Percentiles rank a stretch among this genome's conserved stretches.
These are phyloP conservation scores for Drosophila sechellia DNA, from an alignment of 1,140 invertebrate genomes.

Conservation along the genomic window DNA sequence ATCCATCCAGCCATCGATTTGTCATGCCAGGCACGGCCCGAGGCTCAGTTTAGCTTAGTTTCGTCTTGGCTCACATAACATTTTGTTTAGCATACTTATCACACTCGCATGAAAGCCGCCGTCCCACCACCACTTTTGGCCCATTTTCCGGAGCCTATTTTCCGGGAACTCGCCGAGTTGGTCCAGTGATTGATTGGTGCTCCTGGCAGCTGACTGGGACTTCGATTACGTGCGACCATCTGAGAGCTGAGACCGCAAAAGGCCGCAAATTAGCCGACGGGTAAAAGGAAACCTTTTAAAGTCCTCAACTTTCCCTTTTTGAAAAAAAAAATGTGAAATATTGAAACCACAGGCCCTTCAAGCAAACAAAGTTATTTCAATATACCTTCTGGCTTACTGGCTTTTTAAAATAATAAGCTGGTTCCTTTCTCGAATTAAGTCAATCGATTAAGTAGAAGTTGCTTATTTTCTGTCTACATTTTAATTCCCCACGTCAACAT, in stretches of 20 bases:
- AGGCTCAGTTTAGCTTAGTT: conserved; percentile 21
- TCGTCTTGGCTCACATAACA: conserved; percentile 31
- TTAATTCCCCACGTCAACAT: background rate
- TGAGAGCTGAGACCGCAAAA: conserved; percentile 51
- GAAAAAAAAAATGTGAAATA: background rate
- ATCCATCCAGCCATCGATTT: conserved; percentile 55
- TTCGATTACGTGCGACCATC: conserved; percentile 57
- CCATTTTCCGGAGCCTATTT: conserved; percentile 8
- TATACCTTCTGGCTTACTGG: too few species aligned
- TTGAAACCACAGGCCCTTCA: background rate
- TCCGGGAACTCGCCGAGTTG: conserved; percentile 11
- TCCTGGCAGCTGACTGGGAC: conserved; percentile 37
- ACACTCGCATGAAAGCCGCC: conserved; percentile 16
- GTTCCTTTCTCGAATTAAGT: too few species aligned
- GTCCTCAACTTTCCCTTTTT: background rate
- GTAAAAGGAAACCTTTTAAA: background rate
- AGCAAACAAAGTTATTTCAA: too few species aligned
- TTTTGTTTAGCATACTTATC: conserved; percentile 68
- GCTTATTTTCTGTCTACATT: too few species aligned
- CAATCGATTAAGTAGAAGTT: too few species aligned
- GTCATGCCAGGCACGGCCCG: conserved; percentile 54
- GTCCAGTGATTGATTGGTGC: conserved; percentile 64
- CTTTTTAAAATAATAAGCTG: too few species aligned
- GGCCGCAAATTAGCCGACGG: conserved; percentile 46
- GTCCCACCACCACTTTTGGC: background rate